Percentiles rank a stretch among this genome's conserved stretches.
Evolutionary conservation across 2,888 invertebrate genomes (phyloP).

Genomic region (Gnatocerus cornutus): DNA sequence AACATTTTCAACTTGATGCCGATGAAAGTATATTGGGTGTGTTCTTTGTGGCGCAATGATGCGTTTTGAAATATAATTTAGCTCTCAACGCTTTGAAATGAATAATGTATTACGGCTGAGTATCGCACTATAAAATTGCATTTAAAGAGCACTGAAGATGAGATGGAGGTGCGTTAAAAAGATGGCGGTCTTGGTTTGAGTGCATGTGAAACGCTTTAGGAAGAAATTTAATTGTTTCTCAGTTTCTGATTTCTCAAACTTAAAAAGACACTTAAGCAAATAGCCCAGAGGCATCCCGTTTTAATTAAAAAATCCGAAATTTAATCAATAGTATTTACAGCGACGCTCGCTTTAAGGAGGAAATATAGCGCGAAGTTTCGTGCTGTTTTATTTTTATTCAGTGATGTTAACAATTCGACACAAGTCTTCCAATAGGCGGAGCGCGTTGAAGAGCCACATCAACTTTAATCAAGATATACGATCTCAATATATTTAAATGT

Average conservation of each 20-base stretch:
- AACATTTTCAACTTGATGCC: constrained; percentile 27
- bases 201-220: background rate
- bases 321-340: constrained; percentile 27
- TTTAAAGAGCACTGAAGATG: background rate
- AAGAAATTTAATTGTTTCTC: background rate
- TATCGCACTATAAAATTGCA: constrained; percentile 20
- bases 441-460: constrained; percentile 14
- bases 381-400: constrained; percentile 26
- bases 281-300: constrained; percentile 3
- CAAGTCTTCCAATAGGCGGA: constrained; percentile 20
- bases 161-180: background rate
- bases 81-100: constrained; percentile 21
- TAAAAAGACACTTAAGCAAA: constrained; percentile 14
- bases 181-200: too few relatives aligned
- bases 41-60: constrained; percentile 34
- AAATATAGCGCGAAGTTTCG: constrained; percentile 31
- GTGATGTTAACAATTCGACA: constrained; percentile 38
- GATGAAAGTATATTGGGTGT: constrained; percentile 37
- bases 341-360: constrained; percentile 13
- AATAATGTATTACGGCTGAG: constrained; percentile 30
- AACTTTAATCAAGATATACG: constrained; percentile 45
- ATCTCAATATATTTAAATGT: constrained; percentile 40
- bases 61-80: constrained; percentile 44
- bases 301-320: constrained; percentile 38
- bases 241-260: constrained; percentile 5